Evolutionary conservation across 37 sponge, comb jelly and placozoan species (phyloP), one percentile per base, ranked within the genome.

Genomic region (Cliona cf. orientalis): DNA sequence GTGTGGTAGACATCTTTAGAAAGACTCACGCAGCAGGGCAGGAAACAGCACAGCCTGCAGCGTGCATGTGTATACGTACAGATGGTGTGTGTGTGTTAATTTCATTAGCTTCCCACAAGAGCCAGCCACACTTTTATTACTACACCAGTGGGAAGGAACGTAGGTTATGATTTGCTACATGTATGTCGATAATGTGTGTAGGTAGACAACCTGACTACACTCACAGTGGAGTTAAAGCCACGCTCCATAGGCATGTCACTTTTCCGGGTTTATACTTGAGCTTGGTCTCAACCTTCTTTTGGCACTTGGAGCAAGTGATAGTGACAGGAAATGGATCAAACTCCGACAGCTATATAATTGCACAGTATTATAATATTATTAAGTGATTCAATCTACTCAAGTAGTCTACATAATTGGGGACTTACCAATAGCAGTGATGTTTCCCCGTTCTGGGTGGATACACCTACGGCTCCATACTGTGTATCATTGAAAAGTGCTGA

Each of bases 241-340:
- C 31, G 33, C 43, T 41, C 11, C 62, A 23, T 2, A 58, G 39
- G 58, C 28, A 37, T 3, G 81, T 70, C 32, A 70, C 32, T 42
- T 63, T 63, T 1, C 83, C 83, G 5, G 46, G n/a, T 42, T 59
- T 59, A 63, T 72, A 72, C n/a, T 72, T 37, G 46, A 82, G 46
- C 1, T 34, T 58, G 21, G 83, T 82, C 33, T 42, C 1, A 7
- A 82, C 59, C 12, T 39, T 12, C 40, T 71, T 26, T 12, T 72
- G 63, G 40, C 83, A 82, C 32, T 71, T 60, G 0, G 73, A 32
- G 42, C 83, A 82, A 14, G 14, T 34, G 38, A 60, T 44, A n/a
- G 71, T 17, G 49, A 82, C 74, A 5, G 83, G 74, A 29, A 82
- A 78, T 0, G 42, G 66, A 28, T 78, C 78, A 43, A 78, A 78